Percentiles rank a stretch among this genome's conserved stretches.
Evolutionary conservation across 2,113 vertebrate species (phyloP).

Genomic region (Sphaerodactylus townsendi): DNA sequence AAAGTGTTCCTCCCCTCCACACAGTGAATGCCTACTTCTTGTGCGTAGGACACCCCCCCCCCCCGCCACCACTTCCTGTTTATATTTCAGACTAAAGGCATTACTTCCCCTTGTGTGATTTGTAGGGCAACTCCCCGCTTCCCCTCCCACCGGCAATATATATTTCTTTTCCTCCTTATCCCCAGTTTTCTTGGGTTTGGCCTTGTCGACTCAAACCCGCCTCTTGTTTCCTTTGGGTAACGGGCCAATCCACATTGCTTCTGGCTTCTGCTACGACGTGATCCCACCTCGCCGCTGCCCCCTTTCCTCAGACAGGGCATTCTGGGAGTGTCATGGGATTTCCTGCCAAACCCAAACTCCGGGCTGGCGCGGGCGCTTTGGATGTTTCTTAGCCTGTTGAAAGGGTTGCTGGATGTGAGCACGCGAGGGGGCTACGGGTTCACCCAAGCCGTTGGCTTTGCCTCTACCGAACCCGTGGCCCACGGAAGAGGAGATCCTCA

Average conservation of each 20-base stretch:
- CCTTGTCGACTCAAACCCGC: constrained; percentile 55
- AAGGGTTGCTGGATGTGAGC: too few species aligned
- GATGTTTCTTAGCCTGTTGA: neutral
- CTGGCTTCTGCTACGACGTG: constrained; percentile 1
- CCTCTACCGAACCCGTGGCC: too few species aligned
- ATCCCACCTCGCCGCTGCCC: neutral
- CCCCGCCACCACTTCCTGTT: constrained; percentile 27
- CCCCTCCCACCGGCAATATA: neutral
- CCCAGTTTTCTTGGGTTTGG: constrained; percentile 46
- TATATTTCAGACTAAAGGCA: constrained; percentile 68
- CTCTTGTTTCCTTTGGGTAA: neutral
- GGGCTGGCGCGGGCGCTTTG: constrained; percentile 30
- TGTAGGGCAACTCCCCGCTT: constrained; percentile 38
- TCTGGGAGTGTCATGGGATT: too few species aligned
- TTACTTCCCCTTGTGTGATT: constrained; percentile 56
- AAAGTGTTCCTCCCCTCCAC: constrained; percentile 52
- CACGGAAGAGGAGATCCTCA: too few species aligned
- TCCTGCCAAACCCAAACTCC: too few species aligned
- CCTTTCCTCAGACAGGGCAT: neutral
- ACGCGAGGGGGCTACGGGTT: too few species aligned
- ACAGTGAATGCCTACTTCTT: constrained; percentile 59
- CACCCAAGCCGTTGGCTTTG: too few species aligned
- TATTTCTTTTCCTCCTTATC: constrained; percentile 26
- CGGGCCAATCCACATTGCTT: neutral
- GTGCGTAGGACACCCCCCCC: neutral